These are phyloP conservation scores for Caenorhabditis inopinata DNA, from an alignment of 1,140 invertebrate species.

Conservation along the genomic window DNA sequence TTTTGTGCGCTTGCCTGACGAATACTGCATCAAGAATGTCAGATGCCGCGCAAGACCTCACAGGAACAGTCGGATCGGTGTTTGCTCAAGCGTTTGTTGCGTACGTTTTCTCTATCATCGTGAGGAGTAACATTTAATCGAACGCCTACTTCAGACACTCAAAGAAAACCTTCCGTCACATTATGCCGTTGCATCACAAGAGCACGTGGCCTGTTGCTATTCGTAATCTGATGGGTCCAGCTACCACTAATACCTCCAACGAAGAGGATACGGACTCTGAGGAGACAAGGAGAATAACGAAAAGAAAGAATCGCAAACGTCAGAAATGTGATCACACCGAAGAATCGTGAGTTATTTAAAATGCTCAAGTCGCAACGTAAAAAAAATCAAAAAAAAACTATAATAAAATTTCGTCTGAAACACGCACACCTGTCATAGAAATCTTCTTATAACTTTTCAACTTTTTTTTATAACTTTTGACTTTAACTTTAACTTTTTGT, in stretches of 20 bases:
- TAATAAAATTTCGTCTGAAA: too few species aligned
- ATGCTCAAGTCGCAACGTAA: too few species aligned
- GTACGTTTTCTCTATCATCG: too few species aligned
- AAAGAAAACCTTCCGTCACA: neutral
- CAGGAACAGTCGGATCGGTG: neutral
- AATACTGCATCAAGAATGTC: neutral
- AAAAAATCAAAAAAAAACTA: too few species aligned
- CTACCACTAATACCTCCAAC: too few species aligned
- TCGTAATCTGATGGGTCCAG: neutral
- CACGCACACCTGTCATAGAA: too few species aligned
- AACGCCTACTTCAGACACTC: neutral
- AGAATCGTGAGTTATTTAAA: constrained; percentile 2
- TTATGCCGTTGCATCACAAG: neutral
- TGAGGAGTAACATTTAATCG: too few species aligned
- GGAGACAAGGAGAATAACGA: neutral
- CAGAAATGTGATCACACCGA: neutral
- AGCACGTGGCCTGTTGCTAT: neutral
- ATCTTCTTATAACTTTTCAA: too few species aligned
- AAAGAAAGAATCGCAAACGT: neutral
- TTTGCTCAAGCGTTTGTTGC: neutral
- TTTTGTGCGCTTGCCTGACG: neutral
- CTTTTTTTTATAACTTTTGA: too few species aligned
- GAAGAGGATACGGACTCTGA: neutral
- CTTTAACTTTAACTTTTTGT: too few species aligned
- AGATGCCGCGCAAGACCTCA: neutral